Base-by-base conservation (phyloP, 1,140 invertebrate genomes). In the Macrostomum lignano region DNA sequence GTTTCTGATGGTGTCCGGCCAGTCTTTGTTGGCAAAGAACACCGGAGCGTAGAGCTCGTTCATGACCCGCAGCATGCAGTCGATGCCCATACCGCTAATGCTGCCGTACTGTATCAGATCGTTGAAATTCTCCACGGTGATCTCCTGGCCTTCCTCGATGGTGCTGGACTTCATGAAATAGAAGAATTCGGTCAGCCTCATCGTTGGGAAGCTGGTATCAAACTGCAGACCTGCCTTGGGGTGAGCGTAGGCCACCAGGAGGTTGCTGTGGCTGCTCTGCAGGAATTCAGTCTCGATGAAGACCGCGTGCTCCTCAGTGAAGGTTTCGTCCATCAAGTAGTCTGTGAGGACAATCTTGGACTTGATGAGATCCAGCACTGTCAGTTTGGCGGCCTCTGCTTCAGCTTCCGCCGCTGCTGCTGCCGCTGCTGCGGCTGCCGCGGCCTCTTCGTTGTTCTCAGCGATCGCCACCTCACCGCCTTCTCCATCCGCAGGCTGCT, bases 1-100 rank as follows among this genome's bases (percentile, higher is more conserved):
- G 46, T 66, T 67, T 52, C 71, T 73, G 9, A 78, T 55, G 49
- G 53, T 56, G 41, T 59, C 56, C 13, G 57, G 54, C 57, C 57
- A 59, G 17, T 50, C 46, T 9, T 46, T 49, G 33, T 57, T 55
- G 24, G 51, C 47, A 41, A 55, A 52, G 40, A 59, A 57, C 25
- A 55, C 48, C n/a, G 56, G 56, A 10, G 52, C 48, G 46, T 54
- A 61, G n/a, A 61, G 46, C 7, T 48, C 48, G 38, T 44, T 49
- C 47, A 59, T 55, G 4, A 48, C 32, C n/a, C 52, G 37, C 17
- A 58, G 41, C 22, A 59, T 36, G 40, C 52, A 54, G 25, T 52
- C 48, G 28, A 55, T 48, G 30, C 14, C 31, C 13, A 26, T 24
- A 5, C 45, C 49, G 25, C 46, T 47, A 14, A 57, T 44, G 13